Percentiles rank a stretch among this genome's conserved stretches.
These are phyloP conservation scores for Torymus tubicola DNA, from an alignment of 2,888 invertebrate species.

Conservation along the genomic window DNA sequence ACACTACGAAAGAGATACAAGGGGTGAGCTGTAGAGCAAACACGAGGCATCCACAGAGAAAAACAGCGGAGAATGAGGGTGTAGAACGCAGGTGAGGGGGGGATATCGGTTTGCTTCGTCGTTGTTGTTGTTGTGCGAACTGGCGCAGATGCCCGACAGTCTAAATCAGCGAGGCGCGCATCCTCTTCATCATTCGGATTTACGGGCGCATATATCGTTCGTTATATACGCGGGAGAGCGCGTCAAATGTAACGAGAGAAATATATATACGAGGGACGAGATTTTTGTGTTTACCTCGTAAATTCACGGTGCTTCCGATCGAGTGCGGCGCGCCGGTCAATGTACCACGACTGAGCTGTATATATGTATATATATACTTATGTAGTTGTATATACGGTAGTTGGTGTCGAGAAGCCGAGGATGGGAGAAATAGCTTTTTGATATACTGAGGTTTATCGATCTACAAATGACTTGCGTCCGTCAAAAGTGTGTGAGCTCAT, in stretches of 20 bases:
- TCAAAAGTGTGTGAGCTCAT: not conserved
- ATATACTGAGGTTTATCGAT: slow-evolving; percentile 2
- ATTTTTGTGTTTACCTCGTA: slow-evolving; percentile 47
- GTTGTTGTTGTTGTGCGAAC: not conserved
- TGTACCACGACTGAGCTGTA: too few relatives aligned
- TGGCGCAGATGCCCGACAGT: not conserved
- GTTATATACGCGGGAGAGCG: slow-evolving; percentile 10
- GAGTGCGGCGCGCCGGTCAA: too few relatives aligned
- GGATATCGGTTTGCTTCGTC: too few relatives aligned
- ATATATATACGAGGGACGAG: slow-evolving; percentile 11
- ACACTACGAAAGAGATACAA: too few relatives aligned
- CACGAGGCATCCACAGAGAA: not conserved
- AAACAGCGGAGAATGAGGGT: not conserved
- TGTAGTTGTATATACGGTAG: too few relatives aligned
- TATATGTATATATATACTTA: too few relatives aligned
- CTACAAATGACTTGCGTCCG: slow-evolving; percentile 3
- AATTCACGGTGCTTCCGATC: slow-evolving; percentile 21
- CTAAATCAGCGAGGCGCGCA: slow-evolving; percentile 29
- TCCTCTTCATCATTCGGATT: slow-evolving; percentile 44
- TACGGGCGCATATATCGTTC: slow-evolving; percentile 34
- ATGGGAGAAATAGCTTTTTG: slow-evolving; percentile 19
- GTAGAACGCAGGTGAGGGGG: not conserved
- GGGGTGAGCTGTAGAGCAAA: too few relatives aligned
- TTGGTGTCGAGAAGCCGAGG: too few relatives aligned
- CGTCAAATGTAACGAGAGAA: slow-evolving; percentile 38